phyloP scores from a whole-genome alignment of 2,888 invertebrate species.

The Digitonthophagus gazella region DNA sequence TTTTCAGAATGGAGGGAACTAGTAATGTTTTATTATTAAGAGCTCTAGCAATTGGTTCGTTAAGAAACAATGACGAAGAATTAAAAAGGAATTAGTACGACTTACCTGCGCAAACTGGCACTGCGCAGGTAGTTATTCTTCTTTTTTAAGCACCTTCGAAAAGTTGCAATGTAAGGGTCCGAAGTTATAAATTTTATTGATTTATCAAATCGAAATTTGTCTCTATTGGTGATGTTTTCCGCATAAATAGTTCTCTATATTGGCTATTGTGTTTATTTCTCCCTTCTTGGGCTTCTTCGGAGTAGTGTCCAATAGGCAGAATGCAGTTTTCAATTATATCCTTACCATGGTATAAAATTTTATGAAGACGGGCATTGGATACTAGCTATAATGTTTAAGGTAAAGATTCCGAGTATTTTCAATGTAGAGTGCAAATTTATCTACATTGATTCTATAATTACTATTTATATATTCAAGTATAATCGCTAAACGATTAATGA shows the following conservation, averaged over 20 bases:
- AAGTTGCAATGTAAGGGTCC: neutral
- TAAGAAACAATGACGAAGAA: too few species aligned
- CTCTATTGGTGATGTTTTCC: neutral
- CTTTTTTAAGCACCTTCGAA: too few species aligned
- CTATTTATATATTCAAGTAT: slow-evolving; percentile 12
- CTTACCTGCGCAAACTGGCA: too few species aligned
- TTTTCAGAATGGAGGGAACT: too few species aligned
- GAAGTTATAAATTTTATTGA: neutral
- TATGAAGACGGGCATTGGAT: slow-evolving; percentile 5
- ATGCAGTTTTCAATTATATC: neutral
- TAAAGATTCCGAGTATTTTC: slow-evolving; percentile 1
- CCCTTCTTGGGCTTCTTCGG: slow-evolving; percentile 3
- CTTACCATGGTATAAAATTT: slow-evolving; percentile 4
- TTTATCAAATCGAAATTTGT: neutral
- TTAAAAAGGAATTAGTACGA: too few species aligned
- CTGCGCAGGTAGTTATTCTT: too few species aligned
- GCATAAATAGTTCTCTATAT: neutral
- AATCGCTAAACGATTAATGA: slow-evolving; percentile 3
- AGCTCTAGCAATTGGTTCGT: too few species aligned
- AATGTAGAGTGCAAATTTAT: slow-evolving; percentile 1
- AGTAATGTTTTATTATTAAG: too few species aligned
- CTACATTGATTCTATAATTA: neutral
- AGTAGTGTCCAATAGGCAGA: slow-evolving; percentile 7
- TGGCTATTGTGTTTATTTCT: slow-evolving; percentile 1
- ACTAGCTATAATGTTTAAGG: slow-evolving; percentile 9